Percentiles rank a stretch among this genome's conserved stretches.
phyloP scores from a whole-genome alignment of 1,140 invertebrate species.

The Drosophila nannoptera region DNA sequence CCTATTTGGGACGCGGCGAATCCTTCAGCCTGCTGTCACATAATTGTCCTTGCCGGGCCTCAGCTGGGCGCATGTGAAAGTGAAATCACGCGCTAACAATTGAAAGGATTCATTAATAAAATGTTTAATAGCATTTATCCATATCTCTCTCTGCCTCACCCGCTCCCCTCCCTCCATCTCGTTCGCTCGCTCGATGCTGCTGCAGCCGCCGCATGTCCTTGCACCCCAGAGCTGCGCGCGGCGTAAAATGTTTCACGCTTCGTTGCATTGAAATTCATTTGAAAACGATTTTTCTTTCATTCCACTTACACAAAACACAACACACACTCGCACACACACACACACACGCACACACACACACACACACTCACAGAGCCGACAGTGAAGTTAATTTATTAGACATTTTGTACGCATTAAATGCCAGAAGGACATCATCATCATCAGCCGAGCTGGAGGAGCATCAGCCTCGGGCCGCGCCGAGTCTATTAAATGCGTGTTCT shows the following conservation, averaged over 20 bases:
- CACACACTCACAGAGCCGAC: conserved; percentile 25
- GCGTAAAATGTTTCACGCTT: conserved; percentile 76
- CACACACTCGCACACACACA: conserved; percentile 37
- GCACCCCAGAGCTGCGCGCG: conserved; percentile 39
- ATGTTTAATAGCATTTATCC: conserved; percentile 74
- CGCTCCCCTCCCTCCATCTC: not conserved
- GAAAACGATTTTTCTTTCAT: conserved; percentile 75
- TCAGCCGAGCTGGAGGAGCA: conserved; percentile 26
- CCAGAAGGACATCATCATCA: conserved; percentile 75
- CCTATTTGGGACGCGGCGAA: conserved; percentile 20
- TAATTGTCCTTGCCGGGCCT: conserved; percentile 51
- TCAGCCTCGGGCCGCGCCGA: conserved; percentile 28
- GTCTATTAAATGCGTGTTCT: conserved; percentile 77
- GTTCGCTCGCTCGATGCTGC: conserved; percentile 60
- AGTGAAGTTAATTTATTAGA: conserved; percentile 77
- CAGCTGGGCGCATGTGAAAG: conserved; percentile 53
- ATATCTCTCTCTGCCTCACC: conserved; percentile 17
- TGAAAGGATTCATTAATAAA: conserved; percentile 77
- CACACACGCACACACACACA: conserved; percentile 33
- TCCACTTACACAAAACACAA: conserved; percentile 72
- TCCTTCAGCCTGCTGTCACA: conserved; percentile 40
- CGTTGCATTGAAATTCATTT: conserved; percentile 78
- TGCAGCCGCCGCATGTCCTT: conserved; percentile 72
- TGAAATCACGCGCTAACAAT: conserved; percentile 76
- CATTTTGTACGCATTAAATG: conserved; percentile 76